A percentile compares a stretch with the other conserved stretches of the same genome.
Evolutionary conservation across 1,140 invertebrate species (phyloP).

Genomic region (Drosophila eugracilis): DNA sequence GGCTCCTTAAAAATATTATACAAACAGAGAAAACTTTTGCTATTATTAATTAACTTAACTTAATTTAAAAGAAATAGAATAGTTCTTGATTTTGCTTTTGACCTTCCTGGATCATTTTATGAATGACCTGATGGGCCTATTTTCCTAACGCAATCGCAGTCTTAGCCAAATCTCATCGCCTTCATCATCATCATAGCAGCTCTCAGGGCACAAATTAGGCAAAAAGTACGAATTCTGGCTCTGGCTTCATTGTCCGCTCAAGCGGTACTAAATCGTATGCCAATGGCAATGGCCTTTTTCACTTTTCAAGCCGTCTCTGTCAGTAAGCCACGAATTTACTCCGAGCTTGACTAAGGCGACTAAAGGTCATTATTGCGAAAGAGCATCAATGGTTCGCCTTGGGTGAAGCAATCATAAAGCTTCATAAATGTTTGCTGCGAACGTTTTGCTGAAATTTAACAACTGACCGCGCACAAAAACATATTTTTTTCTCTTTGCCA

Average conservation of each 20-base stretch:
- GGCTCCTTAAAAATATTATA: too few species aligned
- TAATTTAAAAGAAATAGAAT: too few species aligned
- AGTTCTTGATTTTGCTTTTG: too few species aligned
- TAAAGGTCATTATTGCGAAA: too few species aligned
- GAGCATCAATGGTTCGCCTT: constrained; percentile 29
- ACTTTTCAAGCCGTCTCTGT: too few species aligned
- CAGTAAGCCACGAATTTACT: too few species aligned
- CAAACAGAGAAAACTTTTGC: too few species aligned
- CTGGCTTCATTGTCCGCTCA: constrained; percentile 61
- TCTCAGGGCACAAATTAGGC: constrained; percentile 56
- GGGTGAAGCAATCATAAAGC: neutral
- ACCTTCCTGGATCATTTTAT: too few species aligned
- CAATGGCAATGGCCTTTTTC: constrained; percentile 43
- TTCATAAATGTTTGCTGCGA: constrained; percentile 30
- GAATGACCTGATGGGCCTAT: constrained; percentile 32
- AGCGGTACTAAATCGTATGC: constrained; percentile 66
- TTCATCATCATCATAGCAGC: constrained; percentile 13
- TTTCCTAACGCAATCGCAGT: neutral
- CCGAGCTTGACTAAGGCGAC: too few species aligned
- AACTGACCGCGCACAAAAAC: constrained; percentile 81
- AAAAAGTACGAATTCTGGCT: constrained; percentile 32
- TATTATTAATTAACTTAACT: too few species aligned
- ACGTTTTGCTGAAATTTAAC: constrained; percentile 72
- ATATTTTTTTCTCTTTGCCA: constrained; percentile 74
- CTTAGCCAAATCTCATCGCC: constrained; percentile 15